Conservation (phyloP, 2,113 vertebrate species). For the Platichthys stellatus region DNA sequence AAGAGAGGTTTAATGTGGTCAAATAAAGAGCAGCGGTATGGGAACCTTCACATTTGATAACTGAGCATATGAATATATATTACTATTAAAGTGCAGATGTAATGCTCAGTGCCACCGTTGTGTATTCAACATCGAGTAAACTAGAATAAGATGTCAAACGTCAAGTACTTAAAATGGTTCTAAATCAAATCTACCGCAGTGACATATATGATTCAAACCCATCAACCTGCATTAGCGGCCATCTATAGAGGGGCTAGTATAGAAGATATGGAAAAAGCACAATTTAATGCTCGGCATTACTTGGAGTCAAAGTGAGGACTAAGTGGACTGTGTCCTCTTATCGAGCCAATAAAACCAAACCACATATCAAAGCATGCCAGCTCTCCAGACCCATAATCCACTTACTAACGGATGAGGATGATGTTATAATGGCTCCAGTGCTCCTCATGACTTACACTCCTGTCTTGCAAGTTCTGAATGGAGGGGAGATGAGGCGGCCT, state of each 20-base stretch:
- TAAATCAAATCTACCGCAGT: constrained; percentile 73
- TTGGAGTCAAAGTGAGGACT: constrained; percentile 74
- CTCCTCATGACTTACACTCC: constrained; percentile 69
- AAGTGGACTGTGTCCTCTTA: constrained; percentile 77
- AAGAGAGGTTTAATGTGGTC: background rate
- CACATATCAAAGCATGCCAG: constrained; percentile 76
- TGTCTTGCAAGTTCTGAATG: constrained; percentile 66
- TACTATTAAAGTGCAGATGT: background rate
- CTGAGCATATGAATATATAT: background rate
- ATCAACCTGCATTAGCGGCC: constrained; percentile 73
- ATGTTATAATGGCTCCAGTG: constrained; percentile 72
- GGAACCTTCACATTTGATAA: constrained; percentile 1
- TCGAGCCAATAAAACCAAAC: constrained; percentile 78
- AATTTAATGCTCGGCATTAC: constrained; percentile 71
- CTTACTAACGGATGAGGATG: constrained; percentile 76
- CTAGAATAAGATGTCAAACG: constrained; percentile 56
- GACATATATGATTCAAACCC: constrained; percentile 72
- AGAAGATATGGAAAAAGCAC: constrained; percentile 54
- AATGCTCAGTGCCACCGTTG: background rate
- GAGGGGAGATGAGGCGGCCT: constrained; percentile 59
- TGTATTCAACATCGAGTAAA: constrained; percentile 21
- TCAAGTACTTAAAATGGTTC: constrained; percentile 55
- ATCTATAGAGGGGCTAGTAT: constrained; percentile 51
- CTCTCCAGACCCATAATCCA: constrained; percentile 74
- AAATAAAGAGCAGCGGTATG: background rate